These are phyloP conservation scores for Brevimyrus niger DNA, from an alignment of 2,113 vertebrate species.

Conservation along the genomic window DNA sequence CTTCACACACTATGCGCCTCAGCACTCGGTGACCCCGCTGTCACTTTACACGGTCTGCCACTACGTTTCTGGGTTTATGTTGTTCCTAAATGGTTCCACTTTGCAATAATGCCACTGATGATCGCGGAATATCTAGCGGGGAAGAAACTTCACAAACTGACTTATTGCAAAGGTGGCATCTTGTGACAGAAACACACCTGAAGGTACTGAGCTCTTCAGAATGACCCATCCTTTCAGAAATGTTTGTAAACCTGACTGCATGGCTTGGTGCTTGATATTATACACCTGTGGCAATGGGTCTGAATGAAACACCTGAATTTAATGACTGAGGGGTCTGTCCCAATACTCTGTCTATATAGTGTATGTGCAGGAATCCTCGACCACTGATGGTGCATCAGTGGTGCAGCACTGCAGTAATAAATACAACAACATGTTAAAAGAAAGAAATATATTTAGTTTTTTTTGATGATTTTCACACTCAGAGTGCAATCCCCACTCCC, in stretches of 20 bases:
- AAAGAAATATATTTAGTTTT: neutral
- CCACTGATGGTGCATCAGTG: neutral
- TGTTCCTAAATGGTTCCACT: neutral
- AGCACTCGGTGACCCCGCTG: neutral
- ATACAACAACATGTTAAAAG: neutral
- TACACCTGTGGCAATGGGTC: neutral
- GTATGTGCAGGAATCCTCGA: neutral
- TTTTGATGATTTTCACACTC: neutral
- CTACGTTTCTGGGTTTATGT: neutral
- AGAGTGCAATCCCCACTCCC: neutral
- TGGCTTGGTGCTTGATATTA: neutral
- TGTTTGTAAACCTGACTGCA: neutral
- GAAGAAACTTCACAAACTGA: too few species aligned
- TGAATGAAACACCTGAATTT: neutral
- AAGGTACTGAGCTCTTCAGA: too few species aligned
- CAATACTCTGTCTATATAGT: neutral
- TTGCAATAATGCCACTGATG: neutral
- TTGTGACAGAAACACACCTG: too few species aligned
- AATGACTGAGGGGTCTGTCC: neutral
- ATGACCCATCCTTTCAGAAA: neutral
- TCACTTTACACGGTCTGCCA: neutral
- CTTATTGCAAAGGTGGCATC: too few species aligned
- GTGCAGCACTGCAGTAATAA: neutral
- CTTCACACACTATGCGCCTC: neutral
- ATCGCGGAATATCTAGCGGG: neutral